Evolutionary conservation across 2,888 invertebrate genomes (phyloP).

Genomic region (Himalopsyche tibetana): DNA sequence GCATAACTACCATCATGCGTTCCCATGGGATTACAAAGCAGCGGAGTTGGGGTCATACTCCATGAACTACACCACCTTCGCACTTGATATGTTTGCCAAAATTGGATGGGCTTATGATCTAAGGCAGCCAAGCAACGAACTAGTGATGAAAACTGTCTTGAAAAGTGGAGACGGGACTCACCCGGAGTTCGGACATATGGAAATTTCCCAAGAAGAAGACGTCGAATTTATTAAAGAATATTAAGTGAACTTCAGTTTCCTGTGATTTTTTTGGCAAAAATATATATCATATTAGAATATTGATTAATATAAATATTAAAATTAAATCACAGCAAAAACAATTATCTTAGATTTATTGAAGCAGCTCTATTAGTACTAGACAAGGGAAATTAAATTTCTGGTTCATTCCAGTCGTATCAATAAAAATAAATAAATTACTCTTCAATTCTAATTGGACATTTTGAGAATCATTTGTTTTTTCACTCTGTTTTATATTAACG

Average conservation of each 20-base stretch:
- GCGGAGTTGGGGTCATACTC: constrained; percentile 85
- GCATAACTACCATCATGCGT: constrained; percentile 96
- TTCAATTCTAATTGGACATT: no score
- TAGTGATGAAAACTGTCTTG: constrained; percentile 74
- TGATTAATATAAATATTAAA: no score
- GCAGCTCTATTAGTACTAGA: no score
- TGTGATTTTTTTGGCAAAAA: neutral
- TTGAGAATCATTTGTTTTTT: no score
- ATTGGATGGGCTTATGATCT: constrained; percentile 89
- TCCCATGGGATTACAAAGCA: constrained; percentile 95
- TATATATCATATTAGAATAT: neutral
- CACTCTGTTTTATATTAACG: no score
- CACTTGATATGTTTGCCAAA: constrained; percentile 83
- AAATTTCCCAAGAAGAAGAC: constrained; percentile 31
- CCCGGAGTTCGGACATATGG: constrained; percentile 50
- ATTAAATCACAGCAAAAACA: no score
- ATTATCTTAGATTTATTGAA: no score
- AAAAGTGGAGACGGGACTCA: constrained; percentile 77
- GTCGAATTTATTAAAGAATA: neutral
- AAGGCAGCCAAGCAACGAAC: constrained; percentile 79
- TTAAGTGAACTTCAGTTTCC: neutral
- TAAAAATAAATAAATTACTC: no score
- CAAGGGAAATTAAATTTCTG: no score
- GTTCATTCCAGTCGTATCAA: no score
- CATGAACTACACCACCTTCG: constrained; percentile 82